These are phyloP conservation scores for Bufo bufo DNA, from an alignment of 2,113 vertebrate species.

Conservation along the genomic window DNA sequence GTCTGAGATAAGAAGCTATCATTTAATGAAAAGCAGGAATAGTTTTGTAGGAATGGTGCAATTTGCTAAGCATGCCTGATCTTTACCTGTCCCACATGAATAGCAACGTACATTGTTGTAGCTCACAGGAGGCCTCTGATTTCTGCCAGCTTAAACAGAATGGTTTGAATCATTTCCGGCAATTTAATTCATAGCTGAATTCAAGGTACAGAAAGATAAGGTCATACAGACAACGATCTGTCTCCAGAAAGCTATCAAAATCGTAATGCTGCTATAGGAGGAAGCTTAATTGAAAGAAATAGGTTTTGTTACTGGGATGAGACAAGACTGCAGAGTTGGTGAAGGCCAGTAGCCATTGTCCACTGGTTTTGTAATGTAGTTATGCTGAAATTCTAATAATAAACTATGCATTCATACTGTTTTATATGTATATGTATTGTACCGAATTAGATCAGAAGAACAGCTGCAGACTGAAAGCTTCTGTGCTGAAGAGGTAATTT, in stretches of 20 bases:
- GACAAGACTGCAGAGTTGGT: conserved; percentile 61
- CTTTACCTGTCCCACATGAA: conserved; percentile 64
- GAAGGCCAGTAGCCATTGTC: conserved; percentile 60
- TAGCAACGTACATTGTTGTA: conserved; percentile 63
- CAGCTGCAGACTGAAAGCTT: conserved; percentile 42
- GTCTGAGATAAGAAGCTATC: conserved; percentile 51
- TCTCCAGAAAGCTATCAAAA: conserved; percentile 64
- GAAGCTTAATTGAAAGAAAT: conserved; percentile 62
- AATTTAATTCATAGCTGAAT: conserved; percentile 72
- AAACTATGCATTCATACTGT: conserved; percentile 58
- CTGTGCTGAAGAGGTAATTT: conserved; percentile 8
- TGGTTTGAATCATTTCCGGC: conserved; percentile 72
- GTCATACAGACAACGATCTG: conserved; percentile 64
- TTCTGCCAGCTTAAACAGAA: conserved; percentile 68
- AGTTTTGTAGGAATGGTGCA: conserved; percentile 60
- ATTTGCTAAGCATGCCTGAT: conserved; percentile 59
- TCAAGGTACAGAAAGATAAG: conserved; percentile 67
- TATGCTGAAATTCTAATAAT: conserved; percentile 58
- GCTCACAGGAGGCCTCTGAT: conserved; percentile 65
- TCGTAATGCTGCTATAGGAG: conserved; percentile 58
- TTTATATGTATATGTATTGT: conserved; percentile 62
- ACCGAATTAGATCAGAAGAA: conserved; percentile 63
- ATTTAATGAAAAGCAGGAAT: conserved; percentile 53
- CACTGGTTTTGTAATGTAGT: conserved; percentile 33
- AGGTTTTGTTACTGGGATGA: conserved; percentile 60